Evolutionary conservation across 1,140 invertebrate genomes (phyloP).

Genomic region (Drosophila sturtevanti): DNA sequence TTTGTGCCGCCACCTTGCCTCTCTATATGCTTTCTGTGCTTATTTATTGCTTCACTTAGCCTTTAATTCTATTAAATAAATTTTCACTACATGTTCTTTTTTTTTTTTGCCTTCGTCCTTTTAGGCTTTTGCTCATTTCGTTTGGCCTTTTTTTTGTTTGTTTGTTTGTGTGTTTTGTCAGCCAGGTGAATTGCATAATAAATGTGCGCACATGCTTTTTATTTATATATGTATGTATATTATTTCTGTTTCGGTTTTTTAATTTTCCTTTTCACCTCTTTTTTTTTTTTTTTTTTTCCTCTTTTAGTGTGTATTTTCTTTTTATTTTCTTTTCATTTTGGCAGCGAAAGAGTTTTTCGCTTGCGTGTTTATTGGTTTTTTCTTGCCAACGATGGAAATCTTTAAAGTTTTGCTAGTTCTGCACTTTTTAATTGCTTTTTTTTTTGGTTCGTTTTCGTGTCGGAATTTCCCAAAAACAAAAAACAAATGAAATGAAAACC

Average conservation of each 20-base stretch:
- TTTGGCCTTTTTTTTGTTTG: neutral
- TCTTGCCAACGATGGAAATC: conserved; percentile 25
- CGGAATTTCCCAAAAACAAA: conserved; percentile 36
- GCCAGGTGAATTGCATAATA: conserved; percentile 42
- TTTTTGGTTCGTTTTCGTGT: conserved; percentile 12
- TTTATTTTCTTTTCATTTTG: no score
- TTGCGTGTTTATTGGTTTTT: conserved; percentile 49
- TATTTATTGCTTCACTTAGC: conserved; percentile 40
- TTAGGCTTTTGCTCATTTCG: conserved; percentile 12
- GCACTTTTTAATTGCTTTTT: conserved; percentile 37
- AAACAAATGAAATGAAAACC: neutral
- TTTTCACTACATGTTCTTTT: neutral
- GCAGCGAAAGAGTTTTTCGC: conserved; percentile 30
- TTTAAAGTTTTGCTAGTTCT: conserved; percentile 10
- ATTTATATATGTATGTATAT: conserved; percentile 28
- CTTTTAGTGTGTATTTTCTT: no score
- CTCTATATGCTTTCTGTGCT: conserved; percentile 1
- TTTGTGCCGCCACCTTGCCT: no score
- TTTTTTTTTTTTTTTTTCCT: neutral
- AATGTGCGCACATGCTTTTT: conserved; percentile 36
- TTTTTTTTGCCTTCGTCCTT: neutral
- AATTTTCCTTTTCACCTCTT: neutral
- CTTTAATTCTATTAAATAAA: conserved; percentile 33
- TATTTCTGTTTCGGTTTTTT: neutral
- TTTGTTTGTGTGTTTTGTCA: conserved; percentile 3